phyloP scores from a whole-genome alignment of 2,888 invertebrate genomes.

The Spodoptera exigua region DNA sequence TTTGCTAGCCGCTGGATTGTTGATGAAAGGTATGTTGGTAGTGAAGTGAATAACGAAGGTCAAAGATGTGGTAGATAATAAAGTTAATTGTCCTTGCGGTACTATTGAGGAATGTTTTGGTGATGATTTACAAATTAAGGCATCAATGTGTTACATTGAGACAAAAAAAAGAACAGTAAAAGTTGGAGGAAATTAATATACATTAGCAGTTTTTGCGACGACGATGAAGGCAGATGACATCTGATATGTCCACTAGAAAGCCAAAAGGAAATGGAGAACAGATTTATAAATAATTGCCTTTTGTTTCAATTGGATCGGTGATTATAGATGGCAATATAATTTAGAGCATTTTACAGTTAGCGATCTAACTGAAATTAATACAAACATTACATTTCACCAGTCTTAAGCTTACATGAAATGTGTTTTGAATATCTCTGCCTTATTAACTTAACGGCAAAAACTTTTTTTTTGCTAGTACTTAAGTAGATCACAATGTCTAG shows the following conservation, averaged over 20 bases:
- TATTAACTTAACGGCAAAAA: too few relatives aligned
- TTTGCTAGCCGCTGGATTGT: slow-evolving; percentile 88
- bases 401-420: too few relatives aligned
- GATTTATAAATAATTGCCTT: slow-evolving; percentile 21
- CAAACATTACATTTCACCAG: too few relatives aligned
- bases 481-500: too few relatives aligned
- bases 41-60: slow-evolving; percentile 11
- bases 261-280: slow-evolving; percentile 34
- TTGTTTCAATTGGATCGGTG: slow-evolving; percentile 32
- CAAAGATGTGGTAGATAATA: too few relatives aligned
- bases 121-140: too few relatives aligned
- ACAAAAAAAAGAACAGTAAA: neutral
- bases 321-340: neutral
- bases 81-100: too few relatives aligned
- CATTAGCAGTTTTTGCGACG: slow-evolving; percentile 12
- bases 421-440: too few relatives aligned
- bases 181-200: slow-evolving; percentile 22
- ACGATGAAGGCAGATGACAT: slow-evolving; percentile 9
- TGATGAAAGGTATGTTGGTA: slow-evolving; percentile 90
- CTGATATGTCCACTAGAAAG: slow-evolving; percentile 28
- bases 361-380: too few relatives aligned
- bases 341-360: too few relatives aligned
- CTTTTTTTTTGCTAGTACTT: too few relatives aligned
- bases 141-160: neutral
- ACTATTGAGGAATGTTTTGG: neutral